phyloP scores from a whole-genome alignment of 2,113 vertebrate genomes.

The Ptilorrhoa leucosticta region DNA sequence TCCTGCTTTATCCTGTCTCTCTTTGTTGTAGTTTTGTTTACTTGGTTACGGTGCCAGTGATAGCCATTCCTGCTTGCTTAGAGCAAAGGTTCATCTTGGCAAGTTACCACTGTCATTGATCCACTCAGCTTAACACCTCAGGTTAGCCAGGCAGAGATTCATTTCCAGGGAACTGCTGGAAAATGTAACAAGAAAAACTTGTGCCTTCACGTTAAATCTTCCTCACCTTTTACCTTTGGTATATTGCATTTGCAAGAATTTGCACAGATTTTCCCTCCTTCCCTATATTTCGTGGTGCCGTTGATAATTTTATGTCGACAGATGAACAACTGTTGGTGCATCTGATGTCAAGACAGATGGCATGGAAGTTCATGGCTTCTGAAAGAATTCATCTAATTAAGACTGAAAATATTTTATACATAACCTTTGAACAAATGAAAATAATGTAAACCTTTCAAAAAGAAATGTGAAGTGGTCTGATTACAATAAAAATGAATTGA shows the following conservation, averaged over 20 bases:
- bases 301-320: background rate
- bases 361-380: background rate
- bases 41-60: constrained; percentile 35
- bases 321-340: background rate
- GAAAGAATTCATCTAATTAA: background rate
- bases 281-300: accelerated
- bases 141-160: background rate
- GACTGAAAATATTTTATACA: background rate
- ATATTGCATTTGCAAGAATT: background rate
- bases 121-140: background rate
- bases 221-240: background rate
- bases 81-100: constrained; percentile 33
- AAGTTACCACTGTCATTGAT: background rate
- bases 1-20: constrained; percentile 20
- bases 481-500: background rate
- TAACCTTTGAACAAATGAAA: background rate
- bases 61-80: constrained; percentile 5
- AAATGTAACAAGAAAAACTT: background rate
- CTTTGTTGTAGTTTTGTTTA: constrained; percentile 67
- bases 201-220: background rate
- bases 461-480: background rate
- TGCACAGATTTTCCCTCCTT: background rate
- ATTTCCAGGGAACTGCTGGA: background rate
- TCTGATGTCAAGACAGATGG: background rate
- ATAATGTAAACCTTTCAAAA: background rate